A percentile compares a stretch with the other conserved stretches of the same genome.
Evolutionary conservation across 2,888 invertebrate species (phyloP).

Genomic region (Trypoxylon attenuatum): DNA sequence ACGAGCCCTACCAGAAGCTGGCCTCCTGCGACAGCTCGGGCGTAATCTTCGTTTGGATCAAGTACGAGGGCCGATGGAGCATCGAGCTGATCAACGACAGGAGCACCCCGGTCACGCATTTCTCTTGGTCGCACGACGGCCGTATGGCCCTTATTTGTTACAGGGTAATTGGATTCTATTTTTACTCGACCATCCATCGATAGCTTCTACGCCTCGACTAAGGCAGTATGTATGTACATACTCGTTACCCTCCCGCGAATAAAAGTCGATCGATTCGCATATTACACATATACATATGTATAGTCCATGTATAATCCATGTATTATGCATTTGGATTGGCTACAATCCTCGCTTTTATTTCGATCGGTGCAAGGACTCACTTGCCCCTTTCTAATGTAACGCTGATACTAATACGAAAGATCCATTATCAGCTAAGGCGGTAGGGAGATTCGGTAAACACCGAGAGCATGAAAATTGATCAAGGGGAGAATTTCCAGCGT

Average conservation of each 20-base stretch:
- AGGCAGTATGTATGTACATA: neutral
- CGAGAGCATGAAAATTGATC: too few relatives aligned
- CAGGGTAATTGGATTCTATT: slow-evolving; percentile 78
- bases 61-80: slow-evolving; percentile 99
- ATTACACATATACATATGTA: too few relatives aligned
- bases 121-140: slow-evolving; percentile 99
- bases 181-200: neutral
- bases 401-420: too few relatives aligned
- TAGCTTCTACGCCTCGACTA: neutral
- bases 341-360: slow-evolving; percentile 8
- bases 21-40: slow-evolving; percentile 98
- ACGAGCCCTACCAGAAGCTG: slow-evolving; percentile 97
- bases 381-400: too few relatives aligned
- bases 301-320: too few relatives aligned
- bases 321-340: slow-evolving; percentile 8
- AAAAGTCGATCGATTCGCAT: neutral
- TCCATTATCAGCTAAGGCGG: too few relatives aligned
- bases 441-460: too few relatives aligned
- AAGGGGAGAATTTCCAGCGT: too few relatives aligned
- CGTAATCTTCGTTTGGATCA: slow-evolving; percentile 99
- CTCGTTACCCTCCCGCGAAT: neutral
- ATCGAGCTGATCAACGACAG: slow-evolving; percentile 99
- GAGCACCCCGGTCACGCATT: slow-evolving; percentile 97
- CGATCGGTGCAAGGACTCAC: too few relatives aligned
- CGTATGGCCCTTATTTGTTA: slow-evolving; percentile 99